Base-by-base conservation (phyloP, 2,888 invertebrate genomes). In the Aleiodes leptofemur region DNA sequence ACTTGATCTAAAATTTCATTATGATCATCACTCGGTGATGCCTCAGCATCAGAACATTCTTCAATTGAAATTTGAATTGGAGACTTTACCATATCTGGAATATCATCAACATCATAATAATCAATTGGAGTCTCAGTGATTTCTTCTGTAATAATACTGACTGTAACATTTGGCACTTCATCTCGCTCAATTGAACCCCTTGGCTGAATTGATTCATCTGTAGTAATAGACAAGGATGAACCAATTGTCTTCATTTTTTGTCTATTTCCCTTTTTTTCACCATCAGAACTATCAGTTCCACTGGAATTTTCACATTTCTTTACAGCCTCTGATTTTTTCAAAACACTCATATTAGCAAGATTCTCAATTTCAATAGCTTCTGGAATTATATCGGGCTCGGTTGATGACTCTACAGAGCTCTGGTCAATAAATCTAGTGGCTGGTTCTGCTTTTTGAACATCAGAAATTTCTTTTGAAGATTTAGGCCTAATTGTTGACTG, bases 51-150 rank as follows among this genome's bases (percentile, higher is more conserved):
- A 6, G 89, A 89, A 66, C 89, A 89, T 61, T 89, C 89, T 79
- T 89, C 89, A 50, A 89, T 89, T 0, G 89, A 89, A 76, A 89
- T 89, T 77, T 89, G 89, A 72, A 89, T 89, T 2, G 89, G 89
- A 3, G 89, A 89, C 61, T 86, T 88, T 0, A 87, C 86, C 88
- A 88, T 89, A 5, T 86, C 85, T 3, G 80, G 80, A n/a, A 75
- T 64, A 8, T 85, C 84, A 14, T 85, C 84, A 0, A 78, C 73
- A 6, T 85, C 82, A 29, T 80, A 78, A 66, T 82, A 81, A 43
- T 79, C 81, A 14, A 78, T 74, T 4, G 77, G 76, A 51, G 71
- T 78, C 16, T 73, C 76, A 13, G 69, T 74, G 8, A 43, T 72
- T 13, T 82, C 81, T 43, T 82, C 83, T 23, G 23, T 23, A 13